Percentiles rank a stretch among this genome's conserved stretches.
These are phyloP conservation scores for Palythoa grandiflora DNA, from an alignment of 92 coral and sea anemone genomes.

Conservation along the genomic window DNA sequence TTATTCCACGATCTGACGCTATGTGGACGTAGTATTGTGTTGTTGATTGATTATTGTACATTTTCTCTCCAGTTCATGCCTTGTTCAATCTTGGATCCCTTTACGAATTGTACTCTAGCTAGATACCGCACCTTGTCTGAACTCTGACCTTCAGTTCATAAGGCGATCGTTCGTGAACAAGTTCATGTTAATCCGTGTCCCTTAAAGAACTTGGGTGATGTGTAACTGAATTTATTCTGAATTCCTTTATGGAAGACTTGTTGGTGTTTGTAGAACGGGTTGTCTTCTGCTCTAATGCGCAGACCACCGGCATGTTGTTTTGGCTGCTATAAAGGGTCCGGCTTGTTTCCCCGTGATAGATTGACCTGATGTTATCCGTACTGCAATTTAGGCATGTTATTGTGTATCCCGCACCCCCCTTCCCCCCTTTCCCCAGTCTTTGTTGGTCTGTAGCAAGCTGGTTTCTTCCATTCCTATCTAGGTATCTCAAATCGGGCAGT, in stretches of 20 bases:
- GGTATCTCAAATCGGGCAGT: neutral
- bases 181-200: neutral
- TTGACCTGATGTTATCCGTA: too few relatives aligned
- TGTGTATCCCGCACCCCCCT: neutral
- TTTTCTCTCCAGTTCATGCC: too few relatives aligned
- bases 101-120: neutral
- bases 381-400: neutral
- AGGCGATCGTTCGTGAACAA: neutral
- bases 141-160: too few relatives aligned
- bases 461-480: neutral
- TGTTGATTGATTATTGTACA: too few relatives aligned
- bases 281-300: neutral
- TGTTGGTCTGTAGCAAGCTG: neutral
- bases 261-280: neutral
- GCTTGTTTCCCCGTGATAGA: too few relatives aligned
- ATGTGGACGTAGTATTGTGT: too few relatives aligned
- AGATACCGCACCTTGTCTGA: neutral
- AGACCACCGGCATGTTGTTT: neutral
- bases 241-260: neutral
- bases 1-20: too few relatives aligned
- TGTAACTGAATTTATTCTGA: neutral
- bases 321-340: neutral
- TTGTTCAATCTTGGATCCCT: too few relatives aligned
- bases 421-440: too few relatives aligned
- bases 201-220: neutral